Percentiles rank a stretch among this genome's conserved stretches.
These are phyloP conservation scores for Clanis bilineata DNA, from an alignment of 2,888 invertebrate genomes.

Conservation along the genomic window DNA sequence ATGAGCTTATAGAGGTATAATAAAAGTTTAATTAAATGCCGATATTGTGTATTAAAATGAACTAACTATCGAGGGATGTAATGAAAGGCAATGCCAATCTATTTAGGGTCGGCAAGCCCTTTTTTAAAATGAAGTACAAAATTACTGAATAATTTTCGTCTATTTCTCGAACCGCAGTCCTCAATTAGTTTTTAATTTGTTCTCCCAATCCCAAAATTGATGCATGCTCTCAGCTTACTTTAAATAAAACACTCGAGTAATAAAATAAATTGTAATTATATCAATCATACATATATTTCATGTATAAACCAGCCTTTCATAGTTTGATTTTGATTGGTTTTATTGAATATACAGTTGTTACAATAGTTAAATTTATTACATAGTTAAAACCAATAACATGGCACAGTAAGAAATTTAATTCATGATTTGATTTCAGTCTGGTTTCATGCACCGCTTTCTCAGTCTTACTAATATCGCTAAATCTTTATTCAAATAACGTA, in stretches of 20 bases:
- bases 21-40: background rate
- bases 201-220: too few relatives aligned
- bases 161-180: too few relatives aligned
- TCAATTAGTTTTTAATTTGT: too few relatives aligned
- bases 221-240: background rate
- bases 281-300: background rate
- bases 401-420: slow-evolving; percentile 1
- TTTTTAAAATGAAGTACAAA: too few relatives aligned
- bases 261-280: slow-evolving; percentile 10
- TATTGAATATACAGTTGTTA: background rate
- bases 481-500: slow-evolving; percentile 1
- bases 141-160: too few relatives aligned
- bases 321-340: background rate
- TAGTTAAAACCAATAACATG: background rate
- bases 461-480: slow-evolving; percentile 17
- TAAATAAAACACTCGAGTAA: background rate
- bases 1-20: slow-evolving; percentile 79
- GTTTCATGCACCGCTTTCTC: slow-evolving; percentile 10
- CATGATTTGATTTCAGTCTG: slow-evolving; percentile 12
- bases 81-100: too few relatives aligned
- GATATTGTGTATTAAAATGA: background rate
- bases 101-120: too few relatives aligned
- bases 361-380: background rate
- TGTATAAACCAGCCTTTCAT: background rate
- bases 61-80: too few relatives aligned